Evolutionary conservation across 1,140 invertebrate species (phyloP).

Genomic region (Orussus abietinus): DNA sequence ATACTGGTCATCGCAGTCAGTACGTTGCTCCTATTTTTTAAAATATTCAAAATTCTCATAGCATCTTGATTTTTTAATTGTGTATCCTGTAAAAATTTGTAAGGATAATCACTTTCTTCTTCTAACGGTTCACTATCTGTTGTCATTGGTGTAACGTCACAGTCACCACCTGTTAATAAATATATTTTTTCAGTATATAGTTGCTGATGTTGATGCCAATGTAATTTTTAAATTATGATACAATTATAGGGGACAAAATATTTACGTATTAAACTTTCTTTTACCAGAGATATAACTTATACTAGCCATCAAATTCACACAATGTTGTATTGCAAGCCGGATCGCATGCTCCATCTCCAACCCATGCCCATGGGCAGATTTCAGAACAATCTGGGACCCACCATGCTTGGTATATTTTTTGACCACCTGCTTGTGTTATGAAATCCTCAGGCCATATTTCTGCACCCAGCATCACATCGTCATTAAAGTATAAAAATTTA

Average conservation of each 20-base stretch:
- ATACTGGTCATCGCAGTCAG: too few relatives aligned
- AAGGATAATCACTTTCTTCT: slow-evolving; percentile 44
- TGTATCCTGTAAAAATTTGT: slow-evolving; percentile 39
- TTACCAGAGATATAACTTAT: too few relatives aligned
- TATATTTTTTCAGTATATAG: too few relatives aligned
- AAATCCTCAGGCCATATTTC: slow-evolving; percentile 78
- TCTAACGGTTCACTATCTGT: slow-evolving; percentile 37
- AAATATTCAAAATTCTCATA: slow-evolving; percentile 28
- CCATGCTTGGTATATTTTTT: slow-evolving; percentile 76
- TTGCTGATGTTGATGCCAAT: too few relatives aligned
- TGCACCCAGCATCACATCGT: slow-evolving; percentile 77
- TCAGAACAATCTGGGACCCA: slow-evolving; percentile 73
- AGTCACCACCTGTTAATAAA: slow-evolving; percentile 51
- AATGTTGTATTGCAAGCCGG: slow-evolving; percentile 68
- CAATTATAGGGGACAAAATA: too few relatives aligned
- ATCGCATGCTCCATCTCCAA: slow-evolving; percentile 79
- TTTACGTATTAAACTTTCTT: too few relatives aligned
- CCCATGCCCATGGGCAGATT: slow-evolving; percentile 74
- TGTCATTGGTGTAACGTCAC: slow-evolving; percentile 29
- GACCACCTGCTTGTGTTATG: slow-evolving; percentile 65
- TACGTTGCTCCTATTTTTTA: slow-evolving; percentile 21
- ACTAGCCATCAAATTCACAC: slow-evolving; percentile 79
- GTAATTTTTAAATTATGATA: too few relatives aligned
- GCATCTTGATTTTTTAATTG: slow-evolving; percentile 24
- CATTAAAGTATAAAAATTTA: slow-evolving; percentile 82